These are phyloP conservation scores for Platysternon megacephalum DNA, from an alignment of 2,113 vertebrate genomes.

Conservation along the genomic window DNA sequence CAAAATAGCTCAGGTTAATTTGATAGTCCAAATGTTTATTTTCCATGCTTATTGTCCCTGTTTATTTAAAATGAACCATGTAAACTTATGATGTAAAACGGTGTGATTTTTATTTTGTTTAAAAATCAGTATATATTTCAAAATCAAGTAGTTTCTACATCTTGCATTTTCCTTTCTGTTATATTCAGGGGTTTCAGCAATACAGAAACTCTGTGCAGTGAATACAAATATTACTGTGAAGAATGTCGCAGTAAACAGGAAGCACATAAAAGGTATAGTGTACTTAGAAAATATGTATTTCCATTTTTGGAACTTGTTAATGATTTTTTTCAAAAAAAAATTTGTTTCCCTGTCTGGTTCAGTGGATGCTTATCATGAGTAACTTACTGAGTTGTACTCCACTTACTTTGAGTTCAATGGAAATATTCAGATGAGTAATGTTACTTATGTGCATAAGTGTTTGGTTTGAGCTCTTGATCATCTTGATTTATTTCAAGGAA, in stretches of 20 bases:
- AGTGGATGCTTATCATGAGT: neutral
- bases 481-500: neutral
- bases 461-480: neutral
- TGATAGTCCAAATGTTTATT: neutral
- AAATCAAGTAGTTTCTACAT: neutral
- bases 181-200: conserved; percentile 85
- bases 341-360: neutral
- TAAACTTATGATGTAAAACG: neutral
- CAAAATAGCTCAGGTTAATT: neutral
- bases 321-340: neutral
- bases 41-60: neutral
- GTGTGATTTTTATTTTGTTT: neutral
- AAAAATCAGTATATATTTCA: neutral
- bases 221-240: conserved; percentile 90
- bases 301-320: neutral
- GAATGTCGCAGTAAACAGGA: conserved; percentile 90
- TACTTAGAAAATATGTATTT: neutral
- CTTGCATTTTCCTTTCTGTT: conserved; percentile 13
- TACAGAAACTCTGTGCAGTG: conserved; percentile 88
- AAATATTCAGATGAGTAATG: neutral
- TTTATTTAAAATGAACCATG: neutral
- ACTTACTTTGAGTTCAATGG: neutral
- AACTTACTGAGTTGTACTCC: neutral
- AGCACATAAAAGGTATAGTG: conserved; percentile 85
- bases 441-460: neutral